Evolutionary conservation across 2,888 invertebrate genomes (phyloP), one percentile per base, ranked within the genome.

Genomic region (Dryobota labecula): DNA sequence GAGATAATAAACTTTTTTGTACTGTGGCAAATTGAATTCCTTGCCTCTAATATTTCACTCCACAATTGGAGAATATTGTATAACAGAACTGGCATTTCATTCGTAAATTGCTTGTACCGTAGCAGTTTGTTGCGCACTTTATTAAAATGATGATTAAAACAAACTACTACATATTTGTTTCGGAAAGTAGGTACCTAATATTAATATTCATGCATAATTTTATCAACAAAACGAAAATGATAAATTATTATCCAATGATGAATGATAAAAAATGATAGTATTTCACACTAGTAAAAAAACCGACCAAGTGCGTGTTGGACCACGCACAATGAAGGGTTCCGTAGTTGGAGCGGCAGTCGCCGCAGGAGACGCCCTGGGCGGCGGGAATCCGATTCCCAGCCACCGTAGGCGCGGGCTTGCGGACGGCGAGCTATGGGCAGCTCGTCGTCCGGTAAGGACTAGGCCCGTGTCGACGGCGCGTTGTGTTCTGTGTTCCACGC

Each of bases 1-100:
- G 45, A 72, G 67, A 73, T 78, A 74, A 81, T 84, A 85, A 72
- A 67, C 69, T 80, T 70, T 69, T 69, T 82, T 77, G 71, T 83
- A 73, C 66, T 66, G 65, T 20, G 9, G 38, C 27, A 47, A 56
- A 64, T 61, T 69, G n/a, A 69, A 75, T 76, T 77, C 53, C 5
- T 54, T 45, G 33, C 49, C 18, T 56, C 64, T 43, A 49, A 75
- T 74, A 80, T 80, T 80, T 57, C 13, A 61, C 36, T 58, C 15
- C 2, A 53, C 54, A 41, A 63, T 66, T 45, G 47, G 43, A 64
- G 54, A 61, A 63, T 33, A 58, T 75, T 63, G 38, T 69, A 30
- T 9, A 49, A 80, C 36, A 43, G 30, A 33, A 49, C 20, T 68
- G 49, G 45, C 20, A 45, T 67, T 63, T 49, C n/a, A 63, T 30